A percentile compares a stretch with the other conserved stretches of the same genome.
phyloP scores from a whole-genome alignment of 2,888 invertebrate species.

The Melitaea athalia region DNA sequence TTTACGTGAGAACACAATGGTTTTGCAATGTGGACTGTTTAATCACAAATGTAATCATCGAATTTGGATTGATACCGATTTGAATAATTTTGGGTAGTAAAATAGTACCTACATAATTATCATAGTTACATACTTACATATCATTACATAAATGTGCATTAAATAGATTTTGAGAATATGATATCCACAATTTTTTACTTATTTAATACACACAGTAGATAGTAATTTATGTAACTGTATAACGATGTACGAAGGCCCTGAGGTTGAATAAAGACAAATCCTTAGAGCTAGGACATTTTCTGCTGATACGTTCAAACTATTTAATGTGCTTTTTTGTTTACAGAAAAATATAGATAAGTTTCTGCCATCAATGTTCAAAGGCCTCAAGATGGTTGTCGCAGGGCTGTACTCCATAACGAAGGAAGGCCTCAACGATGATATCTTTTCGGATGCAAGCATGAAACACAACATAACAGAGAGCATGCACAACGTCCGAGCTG shows the following conservation, averaged over 20 bases:
- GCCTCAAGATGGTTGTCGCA: slow-evolving; percentile 87
- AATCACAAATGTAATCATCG: slow-evolving; percentile 54
- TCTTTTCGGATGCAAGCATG: slow-evolving; percentile 53
- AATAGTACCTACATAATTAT: not conserved
- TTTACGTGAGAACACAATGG: slow-evolving; percentile 79
- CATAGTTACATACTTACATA: too few species aligned
- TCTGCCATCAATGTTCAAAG: slow-evolving; percentile 84
- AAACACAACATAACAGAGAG: slow-evolving; percentile 80
- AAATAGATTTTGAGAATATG: not conserved
- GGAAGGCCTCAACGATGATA: slow-evolving; percentile 71
- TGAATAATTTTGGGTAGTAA: not conserved
- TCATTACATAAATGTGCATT: not conserved
- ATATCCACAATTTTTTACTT: slow-evolving; percentile 18
- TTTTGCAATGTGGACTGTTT: slow-evolving; percentile 67
- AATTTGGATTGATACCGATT: slow-evolving; percentile 57
- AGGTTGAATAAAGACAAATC: slow-evolving; percentile 22
- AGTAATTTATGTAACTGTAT: slow-evolving; percentile 25
- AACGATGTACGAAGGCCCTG: slow-evolving; percentile 25
- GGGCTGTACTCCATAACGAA: slow-evolving; percentile 86
- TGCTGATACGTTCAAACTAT: slow-evolving; percentile 1
- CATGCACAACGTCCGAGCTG: slow-evolving; percentile 83
- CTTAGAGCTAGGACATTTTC: slow-evolving; percentile 13
- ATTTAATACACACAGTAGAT: slow-evolving; percentile 23
- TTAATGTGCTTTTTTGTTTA: slow-evolving; percentile 45
- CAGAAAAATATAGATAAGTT: slow-evolving; percentile 63